These are phyloP conservation scores for Pogonomyrmex californicus DNA, from an alignment of 1,140 invertebrate species.

Conservation along the genomic window DNA sequence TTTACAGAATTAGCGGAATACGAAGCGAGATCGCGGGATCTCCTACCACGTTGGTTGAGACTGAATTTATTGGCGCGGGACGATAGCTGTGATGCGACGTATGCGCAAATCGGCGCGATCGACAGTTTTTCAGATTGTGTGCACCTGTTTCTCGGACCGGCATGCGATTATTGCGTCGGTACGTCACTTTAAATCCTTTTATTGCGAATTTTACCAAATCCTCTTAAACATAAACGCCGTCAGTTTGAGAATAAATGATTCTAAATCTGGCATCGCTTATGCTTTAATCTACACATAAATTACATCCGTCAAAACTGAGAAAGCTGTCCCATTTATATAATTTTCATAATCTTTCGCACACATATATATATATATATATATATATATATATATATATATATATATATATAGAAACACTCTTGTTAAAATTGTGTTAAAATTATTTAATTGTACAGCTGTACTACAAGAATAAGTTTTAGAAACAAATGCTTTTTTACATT, in stretches of 20 bases:
- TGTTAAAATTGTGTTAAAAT: not conserved
- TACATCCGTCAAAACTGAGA: constrained; percentile 17
- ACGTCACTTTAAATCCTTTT: constrained; percentile 76
- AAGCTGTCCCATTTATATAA: constrained; percentile 3
- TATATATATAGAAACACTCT: too few relatives aligned
- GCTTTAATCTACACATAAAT: constrained; percentile 7
- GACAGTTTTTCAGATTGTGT: constrained; percentile 90
- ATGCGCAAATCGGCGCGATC: constrained; percentile 90
- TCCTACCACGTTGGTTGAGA: constrained; percentile 88
- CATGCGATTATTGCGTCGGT: constrained; percentile 93
- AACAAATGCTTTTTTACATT: not conserved
- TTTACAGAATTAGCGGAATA: constrained; percentile 87
- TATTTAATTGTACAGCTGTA: not conserved
- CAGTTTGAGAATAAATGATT: not conserved
- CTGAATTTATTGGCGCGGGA: constrained; percentile 89
- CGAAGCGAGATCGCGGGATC: constrained; percentile 83
- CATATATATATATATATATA: too few relatives aligned
- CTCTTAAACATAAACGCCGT: not conserved
- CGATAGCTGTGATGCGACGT: constrained; percentile 90
- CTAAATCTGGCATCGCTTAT: not conserved
- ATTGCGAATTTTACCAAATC: not conserved
- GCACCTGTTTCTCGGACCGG: constrained; percentile 91
- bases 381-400: too few relatives aligned
- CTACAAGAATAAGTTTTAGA: not conserved
- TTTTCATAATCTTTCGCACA: not conserved